These are phyloP conservation scores for Zoanthus gigantus DNA, from an alignment of 92 coral and sea anemone genomes.

Conservation along the genomic window DNA sequence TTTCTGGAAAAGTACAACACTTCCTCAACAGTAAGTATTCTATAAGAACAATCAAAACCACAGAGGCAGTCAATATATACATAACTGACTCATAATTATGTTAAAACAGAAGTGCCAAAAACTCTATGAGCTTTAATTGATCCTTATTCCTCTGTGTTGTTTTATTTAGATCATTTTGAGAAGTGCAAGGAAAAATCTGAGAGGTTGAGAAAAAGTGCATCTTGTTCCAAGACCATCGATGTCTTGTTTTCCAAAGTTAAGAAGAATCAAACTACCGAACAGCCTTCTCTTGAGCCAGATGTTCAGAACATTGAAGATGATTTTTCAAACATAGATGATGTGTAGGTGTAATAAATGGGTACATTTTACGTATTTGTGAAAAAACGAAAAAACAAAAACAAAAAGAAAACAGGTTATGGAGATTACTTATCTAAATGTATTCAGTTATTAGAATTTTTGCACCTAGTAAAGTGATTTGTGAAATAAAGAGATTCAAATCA, in stretches of 20 bases:
- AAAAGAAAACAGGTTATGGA: slow-evolving; percentile 22
- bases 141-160: slow-evolving; percentile 11
- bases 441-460: slow-evolving; percentile 22
- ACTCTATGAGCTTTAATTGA: slow-evolving; percentile 9
- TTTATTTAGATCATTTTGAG: slow-evolving; percentile 41
- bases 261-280: slow-evolving; percentile 48
- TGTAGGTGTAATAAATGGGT: slow-evolving; percentile 40
- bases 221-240: slow-evolving; percentile 48
- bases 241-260: slow-evolving; percentile 37
- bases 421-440: slow-evolving; percentile 11
- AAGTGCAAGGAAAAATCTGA: slow-evolving; percentile 45
- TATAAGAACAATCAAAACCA: slow-evolving; percentile 13
- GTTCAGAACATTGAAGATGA: slow-evolving; percentile 38
- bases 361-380: slow-evolving; percentile 18
- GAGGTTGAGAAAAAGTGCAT: slow-evolving; percentile 50
- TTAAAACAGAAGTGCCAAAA: slow-evolving; percentile 30
- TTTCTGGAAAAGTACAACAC: slow-evolving; percentile 39
- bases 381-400: slow-evolving; percentile 1
- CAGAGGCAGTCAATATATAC: slow-evolving; percentile 48
- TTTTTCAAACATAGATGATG: slow-evolving; percentile 48
- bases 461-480: slow-evolving; percentile 19
- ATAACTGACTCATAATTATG: slow-evolving; percentile 45
- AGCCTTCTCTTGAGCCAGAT: slow-evolving; percentile 53
- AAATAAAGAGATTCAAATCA: slow-evolving; percentile 17
- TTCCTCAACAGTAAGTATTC: slow-evolving; percentile 24